phyloP scores from a whole-genome alignment of 1,140 invertebrate genomes.

The Panulirus ornatus region DNA sequence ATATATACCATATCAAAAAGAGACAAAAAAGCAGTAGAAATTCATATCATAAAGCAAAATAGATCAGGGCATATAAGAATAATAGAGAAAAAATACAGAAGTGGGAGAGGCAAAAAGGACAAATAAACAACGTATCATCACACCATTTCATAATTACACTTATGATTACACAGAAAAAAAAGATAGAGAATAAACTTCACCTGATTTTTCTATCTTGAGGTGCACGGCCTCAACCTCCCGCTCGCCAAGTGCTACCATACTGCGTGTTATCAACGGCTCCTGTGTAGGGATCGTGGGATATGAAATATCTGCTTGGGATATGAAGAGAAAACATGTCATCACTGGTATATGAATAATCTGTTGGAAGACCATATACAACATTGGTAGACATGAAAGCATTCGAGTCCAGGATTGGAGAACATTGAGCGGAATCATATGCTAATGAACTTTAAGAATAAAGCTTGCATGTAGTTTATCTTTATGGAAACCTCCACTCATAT shows the following conservation, averaged over 20 bases:
- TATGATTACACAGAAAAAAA: background rate
- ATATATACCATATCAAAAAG: background rate
- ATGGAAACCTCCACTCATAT: too few relatives aligned
- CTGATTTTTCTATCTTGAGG: conserved; percentile 4
- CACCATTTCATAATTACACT: background rate
- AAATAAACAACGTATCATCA: background rate
- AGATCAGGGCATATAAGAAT: background rate
- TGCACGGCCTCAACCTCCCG: conserved; percentile 28
- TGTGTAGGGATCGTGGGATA: too few relatives aligned
- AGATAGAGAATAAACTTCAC: too few relatives aligned
- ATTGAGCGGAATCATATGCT: too few relatives aligned
- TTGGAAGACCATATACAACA: too few relatives aligned
- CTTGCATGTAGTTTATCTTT: too few relatives aligned
- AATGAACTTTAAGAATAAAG: too few relatives aligned
- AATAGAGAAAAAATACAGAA: background rate
- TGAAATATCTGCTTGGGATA: too few relatives aligned
- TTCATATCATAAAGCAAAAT: background rate
- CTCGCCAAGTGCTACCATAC: background rate
- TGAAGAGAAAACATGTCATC: too few relatives aligned
- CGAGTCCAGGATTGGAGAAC: too few relatives aligned
- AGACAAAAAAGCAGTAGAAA: background rate
- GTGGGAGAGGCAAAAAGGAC: background rate
- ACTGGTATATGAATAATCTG: too few relatives aligned
- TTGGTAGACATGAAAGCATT: too few relatives aligned
- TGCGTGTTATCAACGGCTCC: background rate